Percentiles rank a stretch among this genome's conserved stretches.
Evolutionary conservation across 2,113 vertebrate species (phyloP).

Genomic region (Anarhynchus alexandrinus): DNA sequence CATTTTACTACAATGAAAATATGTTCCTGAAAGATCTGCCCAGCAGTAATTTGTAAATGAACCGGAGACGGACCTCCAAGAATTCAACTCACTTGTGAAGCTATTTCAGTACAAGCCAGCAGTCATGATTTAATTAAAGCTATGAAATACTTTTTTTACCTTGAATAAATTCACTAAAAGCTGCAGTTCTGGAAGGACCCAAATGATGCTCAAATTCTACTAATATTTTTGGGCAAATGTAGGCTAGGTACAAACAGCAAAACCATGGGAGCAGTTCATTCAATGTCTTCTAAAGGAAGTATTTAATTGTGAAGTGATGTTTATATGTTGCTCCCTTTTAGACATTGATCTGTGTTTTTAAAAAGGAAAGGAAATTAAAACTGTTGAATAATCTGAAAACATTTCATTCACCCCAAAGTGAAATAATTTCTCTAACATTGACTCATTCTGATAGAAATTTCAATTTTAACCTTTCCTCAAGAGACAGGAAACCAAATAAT

Average conservation of each 20-base stretch:
- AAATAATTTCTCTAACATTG: not conserved
- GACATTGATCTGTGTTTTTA: not conserved
- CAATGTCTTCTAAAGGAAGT: not conserved
- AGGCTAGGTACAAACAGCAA: not conserved
- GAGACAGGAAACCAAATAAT: not conserved
- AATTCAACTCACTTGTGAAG: not conserved
- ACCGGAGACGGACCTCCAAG: not conserved
- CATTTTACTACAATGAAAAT: not conserved
- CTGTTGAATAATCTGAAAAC: not conserved
- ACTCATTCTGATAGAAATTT: not conserved
- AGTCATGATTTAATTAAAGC: not conserved
- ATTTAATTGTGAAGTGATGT: not conserved
- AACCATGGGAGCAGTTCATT: not conserved
- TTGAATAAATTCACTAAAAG: not conserved
- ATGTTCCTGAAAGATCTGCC: not conserved
- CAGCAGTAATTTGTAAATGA: not conserved
- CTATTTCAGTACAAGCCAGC: not conserved
- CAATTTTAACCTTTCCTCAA: not conserved
- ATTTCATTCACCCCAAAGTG: not conserved
- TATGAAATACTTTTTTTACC: not conserved
- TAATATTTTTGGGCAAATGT: not conserved
- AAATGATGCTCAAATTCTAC: not conserved
- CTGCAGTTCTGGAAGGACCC: not conserved
- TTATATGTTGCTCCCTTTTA: not conserved
- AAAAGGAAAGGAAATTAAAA: not conserved